Conservation (phyloP, 2,113 vertebrate species). For the Trachemys scripta region DNA sequence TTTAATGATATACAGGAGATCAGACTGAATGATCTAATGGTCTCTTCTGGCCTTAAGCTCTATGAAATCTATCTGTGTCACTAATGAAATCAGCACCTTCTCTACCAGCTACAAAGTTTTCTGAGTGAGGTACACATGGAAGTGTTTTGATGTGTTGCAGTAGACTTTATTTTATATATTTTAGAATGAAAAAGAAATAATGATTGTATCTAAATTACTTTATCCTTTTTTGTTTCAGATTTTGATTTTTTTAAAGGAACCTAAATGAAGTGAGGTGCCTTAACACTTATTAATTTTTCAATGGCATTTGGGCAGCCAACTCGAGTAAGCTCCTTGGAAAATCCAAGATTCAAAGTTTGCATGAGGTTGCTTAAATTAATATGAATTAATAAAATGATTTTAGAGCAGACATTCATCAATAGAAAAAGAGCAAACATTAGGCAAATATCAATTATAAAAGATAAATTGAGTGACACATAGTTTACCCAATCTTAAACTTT, state of each 20-base stretch:
- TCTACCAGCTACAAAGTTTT: background rate
- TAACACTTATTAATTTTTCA: background rate
- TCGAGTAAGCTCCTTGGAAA: background rate
- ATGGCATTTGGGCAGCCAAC: background rate
- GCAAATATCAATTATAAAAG: background rate
- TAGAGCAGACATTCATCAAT: background rate
- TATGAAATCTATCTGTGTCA: background rate
- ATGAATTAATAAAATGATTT: background rate
- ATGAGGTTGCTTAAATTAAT: background rate
- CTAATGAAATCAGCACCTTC: background rate
- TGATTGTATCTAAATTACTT: background rate
- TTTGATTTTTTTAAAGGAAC: background rate
- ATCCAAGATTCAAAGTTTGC: background rate
- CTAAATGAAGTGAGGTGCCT: background rate
- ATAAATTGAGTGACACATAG: background rate
- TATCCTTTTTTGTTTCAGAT: background rate
- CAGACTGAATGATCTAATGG: background rate
- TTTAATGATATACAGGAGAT: background rate
- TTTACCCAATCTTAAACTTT: background rate
- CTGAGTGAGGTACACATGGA: background rate
- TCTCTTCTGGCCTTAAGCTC: background rate
- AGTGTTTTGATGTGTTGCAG: background rate
- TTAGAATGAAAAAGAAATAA: background rate
- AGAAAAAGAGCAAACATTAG: background rate
- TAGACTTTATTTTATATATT: background rate